phyloP scores from a whole-genome alignment of 2,888 invertebrate species.

The Scaptodrosophila latifasciaeformis region DNA sequence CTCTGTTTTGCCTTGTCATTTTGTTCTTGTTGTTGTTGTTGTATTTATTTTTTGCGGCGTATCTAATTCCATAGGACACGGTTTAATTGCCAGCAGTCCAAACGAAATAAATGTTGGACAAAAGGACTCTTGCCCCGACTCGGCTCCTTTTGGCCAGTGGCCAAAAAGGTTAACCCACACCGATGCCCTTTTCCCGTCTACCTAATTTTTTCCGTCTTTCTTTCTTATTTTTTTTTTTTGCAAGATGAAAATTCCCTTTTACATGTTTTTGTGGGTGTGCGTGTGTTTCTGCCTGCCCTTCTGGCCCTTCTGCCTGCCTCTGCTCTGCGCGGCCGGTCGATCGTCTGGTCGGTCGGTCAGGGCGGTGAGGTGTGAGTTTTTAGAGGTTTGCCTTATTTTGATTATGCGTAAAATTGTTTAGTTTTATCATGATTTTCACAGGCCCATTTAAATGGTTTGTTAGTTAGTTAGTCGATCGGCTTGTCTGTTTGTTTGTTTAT shows the following conservation, averaged over 20 bases:
- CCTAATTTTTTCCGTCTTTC: neutral
- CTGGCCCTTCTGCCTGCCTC: constrained; percentile 45
- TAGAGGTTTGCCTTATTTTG: constrained; percentile 42
- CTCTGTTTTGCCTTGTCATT: constrained; percentile 37
- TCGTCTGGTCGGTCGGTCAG: constrained; percentile 31
- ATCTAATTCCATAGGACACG: constrained; percentile 63
- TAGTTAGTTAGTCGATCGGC: neutral
- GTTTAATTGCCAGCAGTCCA: constrained; percentile 45
- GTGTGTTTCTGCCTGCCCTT: constrained; percentile 15
- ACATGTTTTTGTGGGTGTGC: too few species aligned
- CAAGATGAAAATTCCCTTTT: neutral
- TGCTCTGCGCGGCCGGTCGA: constrained; percentile 5
- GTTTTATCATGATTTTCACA: constrained; percentile 57
- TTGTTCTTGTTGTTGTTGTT: too few species aligned
- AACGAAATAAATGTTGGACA: neutral
- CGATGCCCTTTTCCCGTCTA: neutral
- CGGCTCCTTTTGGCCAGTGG: too few species aligned
- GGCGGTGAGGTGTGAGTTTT: constrained; percentile 51
- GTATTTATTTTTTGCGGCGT: constrained; percentile 59
- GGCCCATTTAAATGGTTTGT: neutral
- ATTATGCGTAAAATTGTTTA: constrained; percentile 64
- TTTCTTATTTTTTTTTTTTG: neutral
- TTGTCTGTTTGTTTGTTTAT: constrained; percentile 1
- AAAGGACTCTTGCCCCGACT: too few species aligned
- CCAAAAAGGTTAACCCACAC: constrained; percentile 34